These are phyloP conservation scores for Nothoprocta perdicaria DNA, from an alignment of 2,113 vertebrate species.

Conservation along the genomic window DNA sequence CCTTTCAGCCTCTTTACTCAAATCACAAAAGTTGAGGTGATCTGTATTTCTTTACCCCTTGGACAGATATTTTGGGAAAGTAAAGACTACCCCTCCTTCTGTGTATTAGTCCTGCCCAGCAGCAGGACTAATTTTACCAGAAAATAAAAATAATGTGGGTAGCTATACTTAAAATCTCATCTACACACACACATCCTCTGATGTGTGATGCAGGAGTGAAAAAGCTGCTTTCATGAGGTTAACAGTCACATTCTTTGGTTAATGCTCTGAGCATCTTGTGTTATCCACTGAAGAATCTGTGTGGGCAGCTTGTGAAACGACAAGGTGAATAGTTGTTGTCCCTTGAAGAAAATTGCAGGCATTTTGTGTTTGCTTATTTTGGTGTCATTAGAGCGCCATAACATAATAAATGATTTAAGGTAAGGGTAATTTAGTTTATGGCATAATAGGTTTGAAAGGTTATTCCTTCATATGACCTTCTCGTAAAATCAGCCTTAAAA, in stretches of 20 bases:
- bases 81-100: neutral
- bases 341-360: slow-evolving; percentile 6
- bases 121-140: neutral
- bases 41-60: neutral
- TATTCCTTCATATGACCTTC: slow-evolving; percentile 50
- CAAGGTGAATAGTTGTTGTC: slow-evolving; percentile 5
- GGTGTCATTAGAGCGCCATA: slow-evolving; percentile 56
- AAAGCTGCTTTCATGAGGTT: neutral
- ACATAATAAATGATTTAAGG: slow-evolving; percentile 64
- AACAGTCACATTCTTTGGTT: neutral
- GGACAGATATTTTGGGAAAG: neutral
- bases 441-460: slow-evolving; percentile 54
- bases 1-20: neutral
- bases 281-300: neutral
- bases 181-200: neutral
- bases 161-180: neutral
- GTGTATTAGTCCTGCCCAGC: neutral
- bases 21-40: neutral
- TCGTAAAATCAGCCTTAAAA: slow-evolving; percentile 53
- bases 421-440: slow-evolving; percentile 71
- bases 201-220: neutral
- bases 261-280: neutral
- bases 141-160: neutral
- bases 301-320: neutral
- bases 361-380: slow-evolving; percentile 35